phyloP scores from a whole-genome alignment of 1,140 invertebrate genomes.

The Hydropsyche tenuis region DNA sequence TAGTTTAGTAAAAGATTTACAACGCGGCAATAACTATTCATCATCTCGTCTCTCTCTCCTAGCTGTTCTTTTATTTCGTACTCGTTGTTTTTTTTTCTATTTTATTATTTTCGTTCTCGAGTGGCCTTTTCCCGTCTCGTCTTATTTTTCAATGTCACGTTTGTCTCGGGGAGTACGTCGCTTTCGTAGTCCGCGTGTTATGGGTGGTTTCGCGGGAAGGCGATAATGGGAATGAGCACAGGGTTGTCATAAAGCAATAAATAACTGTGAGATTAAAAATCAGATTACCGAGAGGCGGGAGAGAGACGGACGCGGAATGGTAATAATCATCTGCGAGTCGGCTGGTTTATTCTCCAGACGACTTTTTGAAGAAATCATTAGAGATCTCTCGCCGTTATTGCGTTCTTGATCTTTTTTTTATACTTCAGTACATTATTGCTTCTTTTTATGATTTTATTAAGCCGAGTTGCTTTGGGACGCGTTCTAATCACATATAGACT shows the following conservation, averaged over 20 bases:
- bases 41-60: conserved; percentile 31
- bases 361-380: conserved; percentile 35
- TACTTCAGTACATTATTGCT: neutral
- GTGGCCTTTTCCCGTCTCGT: conserved; percentile 35
- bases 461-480: too few species aligned
- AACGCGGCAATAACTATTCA: conserved; percentile 49
- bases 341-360: neutral
- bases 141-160: conserved; percentile 49
- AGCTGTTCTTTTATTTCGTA: conserved; percentile 38
- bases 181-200: too few species aligned
- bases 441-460: too few species aligned
- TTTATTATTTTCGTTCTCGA: conserved; percentile 22
- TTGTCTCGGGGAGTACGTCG: conserved; percentile 37
- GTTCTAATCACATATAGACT: too few species aligned
- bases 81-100: neutral
- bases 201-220: conserved; percentile 48
- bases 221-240: conserved; percentile 47
- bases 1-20: conserved; percentile 50
- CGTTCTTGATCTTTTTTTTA: conserved; percentile 2
- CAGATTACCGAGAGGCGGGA: conserved; percentile 31
- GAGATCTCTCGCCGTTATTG: conserved; percentile 11
- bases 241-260: conserved; percentile 49
- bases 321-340: conserved; percentile 30
- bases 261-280: conserved; percentile 49
- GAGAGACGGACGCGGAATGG: neutral